Evolutionary conservation across 2,113 vertebrate genomes (phyloP).

Genomic region (Lontra canadensis): DNA sequence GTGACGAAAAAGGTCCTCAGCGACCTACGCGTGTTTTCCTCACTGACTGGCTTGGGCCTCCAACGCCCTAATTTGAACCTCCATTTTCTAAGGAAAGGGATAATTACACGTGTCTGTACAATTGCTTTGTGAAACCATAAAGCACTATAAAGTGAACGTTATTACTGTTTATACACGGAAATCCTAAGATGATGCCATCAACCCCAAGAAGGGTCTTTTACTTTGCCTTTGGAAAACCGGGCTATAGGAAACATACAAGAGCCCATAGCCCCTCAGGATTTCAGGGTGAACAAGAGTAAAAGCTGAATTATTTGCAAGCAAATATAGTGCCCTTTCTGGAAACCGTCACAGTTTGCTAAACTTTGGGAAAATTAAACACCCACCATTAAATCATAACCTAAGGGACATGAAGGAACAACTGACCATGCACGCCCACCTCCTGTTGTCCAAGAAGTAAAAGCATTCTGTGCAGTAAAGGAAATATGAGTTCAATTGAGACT

Average conservation of each 20-base stretch:
- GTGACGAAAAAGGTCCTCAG: background rate
- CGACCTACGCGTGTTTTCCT: background rate
- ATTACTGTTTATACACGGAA: background rate
- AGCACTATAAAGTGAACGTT: background rate
- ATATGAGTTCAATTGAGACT: background rate
- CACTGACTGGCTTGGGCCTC: background rate
- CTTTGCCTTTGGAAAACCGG: constrained; percentile 12
- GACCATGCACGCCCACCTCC: background rate
- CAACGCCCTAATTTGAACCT: background rate
- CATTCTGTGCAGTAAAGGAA: constrained; percentile 9
- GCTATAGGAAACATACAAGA: background rate
- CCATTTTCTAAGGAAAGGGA: background rate
- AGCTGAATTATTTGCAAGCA: constrained; percentile 30
- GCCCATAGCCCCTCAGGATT: background rate
- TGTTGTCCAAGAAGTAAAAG: constrained; percentile 32
- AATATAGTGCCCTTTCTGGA: constrained; percentile 55
- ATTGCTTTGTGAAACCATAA: background rate
- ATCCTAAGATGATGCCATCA: background rate
- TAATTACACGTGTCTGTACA: background rate
- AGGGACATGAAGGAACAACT: constrained; percentile 37
- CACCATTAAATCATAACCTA: constrained; percentile 56
- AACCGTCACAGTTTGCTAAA: constrained; percentile 48
- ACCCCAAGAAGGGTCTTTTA: background rate
- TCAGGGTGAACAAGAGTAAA: background rate
- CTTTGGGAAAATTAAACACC: constrained; percentile 53